Evolutionary conservation across 2,797 vertebrate species (phyloP), one percentile per base, ranked within the genome.

Genomic region (Argyrosomus regius): DNA sequence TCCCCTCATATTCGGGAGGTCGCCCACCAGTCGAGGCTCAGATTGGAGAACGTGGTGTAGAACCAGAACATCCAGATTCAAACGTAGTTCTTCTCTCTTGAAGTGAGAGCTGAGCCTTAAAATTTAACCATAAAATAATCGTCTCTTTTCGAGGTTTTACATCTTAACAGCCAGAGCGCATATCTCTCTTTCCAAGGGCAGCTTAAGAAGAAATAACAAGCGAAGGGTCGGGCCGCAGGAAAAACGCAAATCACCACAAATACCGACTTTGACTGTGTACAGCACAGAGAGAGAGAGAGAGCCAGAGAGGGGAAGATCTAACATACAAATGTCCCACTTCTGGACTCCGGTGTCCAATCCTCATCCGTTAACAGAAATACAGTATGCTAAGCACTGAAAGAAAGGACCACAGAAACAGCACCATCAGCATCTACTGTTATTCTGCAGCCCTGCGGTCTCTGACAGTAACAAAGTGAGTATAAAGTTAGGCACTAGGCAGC

Each of bases 331-430:
- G 5, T 35, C 53, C 46, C 70, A 60, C 20, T 35, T 45, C 53
- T 71, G 66, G 69, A 52, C 64, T 72, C 41, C 7, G 18, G 56
- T 11, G 41, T 71, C 71, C 50, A 72, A 79, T 75, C 65, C 77
- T 57, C 20, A 46, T 58, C 24, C 20, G 39, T 67, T 57, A 39
- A 69, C 72, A 59, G 17, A 63, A 54, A 28, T 22, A 16, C 50
- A 16, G 43, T 28, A 49, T 46, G 31, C 17, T 31, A 26, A 1
- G 0, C 35, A 41, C 50, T 65, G 54, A 68, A 63, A 70, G 54
- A 70, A 66, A 70, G 63, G 7, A 53, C 28, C 50, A 24, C 61
- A 73, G 49, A 63, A 22, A 63, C n/a, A 6, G 52, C 64, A 57
- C 2, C 57, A 11, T 72, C 53, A 66, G 64, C 70, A 58, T 61